phyloP scores from a whole-genome alignment of 2,797 vertebrate genomes.

The Mormyrus proboscirostris region DNA sequence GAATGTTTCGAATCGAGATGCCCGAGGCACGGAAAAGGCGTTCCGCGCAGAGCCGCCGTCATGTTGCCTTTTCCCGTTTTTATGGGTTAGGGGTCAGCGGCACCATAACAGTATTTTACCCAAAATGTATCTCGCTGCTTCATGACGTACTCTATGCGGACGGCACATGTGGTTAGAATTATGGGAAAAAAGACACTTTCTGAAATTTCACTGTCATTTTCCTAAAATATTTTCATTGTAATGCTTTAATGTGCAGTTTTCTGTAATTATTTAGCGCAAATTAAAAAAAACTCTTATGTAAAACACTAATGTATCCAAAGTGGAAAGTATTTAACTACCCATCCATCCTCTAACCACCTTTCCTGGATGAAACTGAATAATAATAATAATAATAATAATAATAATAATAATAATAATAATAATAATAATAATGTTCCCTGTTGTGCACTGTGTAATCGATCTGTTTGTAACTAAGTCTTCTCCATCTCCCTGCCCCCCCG shows the following conservation, averaged over 20 bases:
- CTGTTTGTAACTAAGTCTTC: background rate
- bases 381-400: too few species aligned
- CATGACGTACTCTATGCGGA: background rate
- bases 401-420: background rate
- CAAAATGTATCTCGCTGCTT: conserved; percentile 3
- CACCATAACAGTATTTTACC: background rate
- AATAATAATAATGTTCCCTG: background rate
- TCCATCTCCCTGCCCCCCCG: background rate
- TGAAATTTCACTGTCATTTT: background rate
- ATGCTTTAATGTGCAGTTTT: background rate
- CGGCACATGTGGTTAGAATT: background rate
- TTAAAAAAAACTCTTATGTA: background rate
- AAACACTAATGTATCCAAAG: background rate
- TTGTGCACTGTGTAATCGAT: background rate
- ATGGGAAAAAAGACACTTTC: background rate
- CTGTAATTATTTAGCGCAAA: background rate
- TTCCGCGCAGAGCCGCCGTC: background rate
- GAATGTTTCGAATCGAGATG: conserved; percentile 19
- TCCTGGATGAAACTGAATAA: background rate
- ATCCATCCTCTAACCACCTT: background rate
- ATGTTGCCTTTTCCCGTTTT: conserved; percentile 3
- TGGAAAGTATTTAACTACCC: background rate
- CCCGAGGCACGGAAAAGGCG: conserved; percentile 21
- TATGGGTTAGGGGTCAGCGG: background rate
- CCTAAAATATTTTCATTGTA: background rate